These are phyloP conservation scores for Lateolabrax maculatus DNA, from an alignment of 2,797 vertebrate species.

Conservation along the genomic window DNA sequence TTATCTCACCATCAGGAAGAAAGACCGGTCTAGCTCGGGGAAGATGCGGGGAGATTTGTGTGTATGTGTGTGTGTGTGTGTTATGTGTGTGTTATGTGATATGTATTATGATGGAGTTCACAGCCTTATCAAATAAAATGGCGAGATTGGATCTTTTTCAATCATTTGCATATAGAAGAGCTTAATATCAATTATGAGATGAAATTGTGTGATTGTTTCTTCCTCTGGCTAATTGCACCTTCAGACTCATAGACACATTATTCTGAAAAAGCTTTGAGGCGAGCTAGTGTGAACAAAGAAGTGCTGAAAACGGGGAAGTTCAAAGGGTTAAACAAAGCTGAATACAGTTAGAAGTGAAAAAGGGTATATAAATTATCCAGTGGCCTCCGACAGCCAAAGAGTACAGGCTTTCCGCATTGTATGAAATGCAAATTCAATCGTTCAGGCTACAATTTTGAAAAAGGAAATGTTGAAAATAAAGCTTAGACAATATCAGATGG, in stretches of 20 bases:
- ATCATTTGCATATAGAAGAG: conserved; percentile 69
- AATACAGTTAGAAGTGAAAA: conserved; percentile 42
- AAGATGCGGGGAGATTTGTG: conserved; percentile 37
- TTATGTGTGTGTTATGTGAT: conserved; percentile 63
- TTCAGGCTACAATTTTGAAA: neutral
- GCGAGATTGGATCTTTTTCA: conserved; percentile 77
- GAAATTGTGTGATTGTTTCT: conserved; percentile 62
- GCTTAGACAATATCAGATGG: neutral
- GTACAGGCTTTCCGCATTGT: neutral
- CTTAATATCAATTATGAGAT: conserved; percentile 77
- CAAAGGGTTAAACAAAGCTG: conserved; percentile 52
- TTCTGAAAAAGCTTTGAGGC: conserved; percentile 45
- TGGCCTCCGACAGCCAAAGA: conserved; percentile 42
- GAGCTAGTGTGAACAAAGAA: conserved; percentile 15
- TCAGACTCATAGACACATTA: conserved; percentile 32
- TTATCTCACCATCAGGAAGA: conserved; percentile 80
- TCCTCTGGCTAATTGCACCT: conserved; percentile 67
- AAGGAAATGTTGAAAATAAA: neutral
- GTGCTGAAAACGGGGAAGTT: conserved; percentile 29
- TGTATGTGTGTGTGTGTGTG: conserved; percentile 41
- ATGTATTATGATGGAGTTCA: conserved; percentile 69
- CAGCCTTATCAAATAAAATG: conserved; percentile 70
- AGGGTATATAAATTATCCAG: conserved; percentile 45
- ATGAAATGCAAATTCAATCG: conserved; percentile 10
- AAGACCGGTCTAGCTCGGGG: conserved; percentile 56